Evolutionary conservation across 2,888 invertebrate genomes (phyloP), one percentile per base, ranked within the genome.

Genomic region (Diarsia rubi): DNA sequence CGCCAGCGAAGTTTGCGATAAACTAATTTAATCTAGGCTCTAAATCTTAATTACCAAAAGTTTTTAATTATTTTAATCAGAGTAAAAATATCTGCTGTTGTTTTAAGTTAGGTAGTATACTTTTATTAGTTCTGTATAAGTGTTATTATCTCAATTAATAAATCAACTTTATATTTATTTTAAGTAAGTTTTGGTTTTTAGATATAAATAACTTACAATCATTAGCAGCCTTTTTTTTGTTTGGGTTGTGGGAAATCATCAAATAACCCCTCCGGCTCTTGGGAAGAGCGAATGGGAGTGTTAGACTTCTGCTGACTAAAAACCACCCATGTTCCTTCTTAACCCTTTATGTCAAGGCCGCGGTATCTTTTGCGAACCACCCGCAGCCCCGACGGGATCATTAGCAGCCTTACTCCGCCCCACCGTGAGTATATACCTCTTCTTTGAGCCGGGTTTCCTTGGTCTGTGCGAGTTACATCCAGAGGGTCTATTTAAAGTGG

Each of bases 161-260:
- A n/a, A 2, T 5, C 44, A 82, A 44, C 24, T 82, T 82, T n/a
- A 21, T 54, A 27, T 73, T 54, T 14, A 24, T 42, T 73, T 47
- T 24, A 42, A n/a, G 45, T 31, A 42, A 4, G 0, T 37, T 59
- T 49, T 6, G 31, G n/a, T n/a, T 37, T 79, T 5, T 12, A 14
- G 52, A 49, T 49, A 47, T 21, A 47, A 47, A 47, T 21, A 47
- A 47, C 6, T 19, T n/a, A n/a, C n/a, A 19, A 47, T 21, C 9
- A 21, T 9, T 21, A 9, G 21, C 8, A 47, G 8, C 9, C 47
- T 47, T 47, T 21, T 9, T 3, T 3, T n/a, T n/a, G n/a, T n/a
- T n/a, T n/a, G n/a, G n/a, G n/a, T n/a, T n/a, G n/a, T n/a, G n/a
- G n/a, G n/a, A n/a, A n/a, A n/a, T n/a, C n/a, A n/a, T n/a, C n/a